Base-by-base conservation (phyloP, 2,797 vertebrate genomes). In the Myotis myotis region DNA sequence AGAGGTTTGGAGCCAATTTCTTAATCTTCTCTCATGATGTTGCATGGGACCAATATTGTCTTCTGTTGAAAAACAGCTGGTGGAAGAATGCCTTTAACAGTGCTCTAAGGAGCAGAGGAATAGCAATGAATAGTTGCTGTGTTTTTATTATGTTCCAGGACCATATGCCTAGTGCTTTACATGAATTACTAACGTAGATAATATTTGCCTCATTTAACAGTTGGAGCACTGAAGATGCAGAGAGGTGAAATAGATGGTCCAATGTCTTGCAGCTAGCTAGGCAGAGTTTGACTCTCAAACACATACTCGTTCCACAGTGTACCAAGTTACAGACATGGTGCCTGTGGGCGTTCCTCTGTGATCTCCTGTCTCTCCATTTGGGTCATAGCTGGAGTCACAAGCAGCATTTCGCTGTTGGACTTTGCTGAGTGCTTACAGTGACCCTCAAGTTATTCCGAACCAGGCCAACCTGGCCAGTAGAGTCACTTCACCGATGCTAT, bases 201-300 rank as follows among this genome's bases (percentile, higher is more conserved):
- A 64, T 38, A 28, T 89, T 51, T 95, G 78, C 74, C 36, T 85
- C 85, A 57, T 81, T 96, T 72, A 74, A 41, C 49, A 70, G 41
- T 19, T 89, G 89, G 75, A 47, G 36, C 80, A 87, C 6, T 22
- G 30, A 72, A 88, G 74, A 91, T 17, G 10, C n/a, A 80, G 86
- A 85, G 82, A 60, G 28, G 36, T 75, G 28, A 87, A 66, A 70
- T 55, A 66, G 55, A 49, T 22, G 60, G 20, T 30, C 33, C 23
- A 47, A 3, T 0, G 0, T 78, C 76, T 95, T 76, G n/a, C 60
- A 57, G 55, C 38, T 33, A 16, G 19, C 9, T 19, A 44, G 53
- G 22, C 53, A 74, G 41, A 70, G 60, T 23, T 33, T 8, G 30
- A 23, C 36, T 72, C 30, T 72, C 15, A 53, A 16, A 11, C 33